Evolutionary conservation across 2,888 invertebrate species (phyloP), one percentile per base, ranked within the genome.

Genomic region (Drosophila merina): DNA sequence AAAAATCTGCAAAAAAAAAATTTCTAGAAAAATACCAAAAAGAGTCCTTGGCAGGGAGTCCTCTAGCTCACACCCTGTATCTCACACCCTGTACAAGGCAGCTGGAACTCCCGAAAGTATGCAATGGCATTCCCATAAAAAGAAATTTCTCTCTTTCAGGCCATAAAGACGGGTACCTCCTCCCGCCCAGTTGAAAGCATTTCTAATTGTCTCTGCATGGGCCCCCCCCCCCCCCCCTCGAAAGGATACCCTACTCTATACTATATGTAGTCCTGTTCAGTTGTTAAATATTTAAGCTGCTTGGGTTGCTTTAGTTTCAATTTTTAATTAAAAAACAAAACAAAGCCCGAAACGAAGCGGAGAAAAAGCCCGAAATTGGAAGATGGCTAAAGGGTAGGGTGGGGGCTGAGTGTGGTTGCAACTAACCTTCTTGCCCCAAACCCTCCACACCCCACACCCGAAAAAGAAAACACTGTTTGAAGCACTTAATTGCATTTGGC

Each of bases 401-500:
- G n/a, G 20, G 8, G 5, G n/a, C 0, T 10, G 10, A n/a, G 36
- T 10, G 9, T 20, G 8, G 33, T n/a, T 10, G 33, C 33, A 33
- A 36, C 10, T 36, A 36, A 36, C 36, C 36, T 10, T n/a, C 4
- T 28, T 28, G 28, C 36, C n/a, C 36, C n/a, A 4, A 1, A 28
- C 6, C 3, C 28, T 1, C 28, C 28, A 4, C 28, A 28, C 28
- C n/a, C 7, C 26, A n/a, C 25, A 12, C 14, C 40, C 44, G 57
- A 36, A 38, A 66, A 64, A 44, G 54, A 67, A 57, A 69, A 67
- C 55, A 63, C 57, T 47, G 69, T 68, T 54, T 60, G 36, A 60
- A 67, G 60, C 72, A 77, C 72, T 74, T 76, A 74, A 76, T 73
- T 72, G 64, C 56, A 75, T 75, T 62, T 58, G 69, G 74, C 57